Conservation (phyloP, 2,888 invertebrate genomes). For the Epirrhoe tristata region DNA sequence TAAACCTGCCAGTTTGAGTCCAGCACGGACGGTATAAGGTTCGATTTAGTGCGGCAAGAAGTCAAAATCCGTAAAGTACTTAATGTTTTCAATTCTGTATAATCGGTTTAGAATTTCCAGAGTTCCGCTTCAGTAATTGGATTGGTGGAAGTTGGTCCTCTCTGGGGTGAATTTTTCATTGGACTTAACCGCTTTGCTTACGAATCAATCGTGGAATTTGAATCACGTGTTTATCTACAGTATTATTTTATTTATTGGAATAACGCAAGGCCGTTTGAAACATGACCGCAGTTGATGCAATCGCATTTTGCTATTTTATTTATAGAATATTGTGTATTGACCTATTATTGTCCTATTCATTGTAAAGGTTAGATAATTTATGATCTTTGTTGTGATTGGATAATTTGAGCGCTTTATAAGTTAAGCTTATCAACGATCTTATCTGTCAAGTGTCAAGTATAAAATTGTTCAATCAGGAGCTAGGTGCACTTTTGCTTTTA, state of each 20-base stretch:
- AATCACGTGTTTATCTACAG: slow-evolving; percentile 48
- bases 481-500: neutral
- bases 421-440: slow-evolving; percentile 15
- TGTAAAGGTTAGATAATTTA: slow-evolving; percentile 38
- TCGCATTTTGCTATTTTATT: slow-evolving; percentile 36
- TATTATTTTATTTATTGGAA: slow-evolving; percentile 33
- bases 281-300: slow-evolving; percentile 40
- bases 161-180: slow-evolving; percentile 71
- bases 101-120: slow-evolving; percentile 85
- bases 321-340: slow-evolving; percentile 43
- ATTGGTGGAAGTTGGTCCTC: slow-evolving; percentile 73
- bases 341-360: slow-evolving; percentile 38
- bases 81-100: slow-evolving; percentile 85
- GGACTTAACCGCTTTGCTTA: slow-evolving; percentile 64
- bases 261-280: slow-evolving; percentile 37
- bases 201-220: slow-evolving; percentile 60
- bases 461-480: neutral
- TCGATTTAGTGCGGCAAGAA: slow-evolving; percentile 56
- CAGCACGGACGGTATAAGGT: slow-evolving; percentile 60
- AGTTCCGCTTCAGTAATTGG: slow-evolving; percentile 82
- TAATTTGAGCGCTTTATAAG: slow-evolving; percentile 22
- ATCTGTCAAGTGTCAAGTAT: slow-evolving; percentile 9
- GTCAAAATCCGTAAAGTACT: slow-evolving; percentile 77
- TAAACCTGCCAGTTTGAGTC: slow-evolving; percentile 56
- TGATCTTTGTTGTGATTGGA: slow-evolving; percentile 27